Percentiles rank a stretch among this genome's conserved stretches.
Conservation (phyloP, 2,797 vertebrate genomes). For the Gastrophryne carolinensis region DNA sequence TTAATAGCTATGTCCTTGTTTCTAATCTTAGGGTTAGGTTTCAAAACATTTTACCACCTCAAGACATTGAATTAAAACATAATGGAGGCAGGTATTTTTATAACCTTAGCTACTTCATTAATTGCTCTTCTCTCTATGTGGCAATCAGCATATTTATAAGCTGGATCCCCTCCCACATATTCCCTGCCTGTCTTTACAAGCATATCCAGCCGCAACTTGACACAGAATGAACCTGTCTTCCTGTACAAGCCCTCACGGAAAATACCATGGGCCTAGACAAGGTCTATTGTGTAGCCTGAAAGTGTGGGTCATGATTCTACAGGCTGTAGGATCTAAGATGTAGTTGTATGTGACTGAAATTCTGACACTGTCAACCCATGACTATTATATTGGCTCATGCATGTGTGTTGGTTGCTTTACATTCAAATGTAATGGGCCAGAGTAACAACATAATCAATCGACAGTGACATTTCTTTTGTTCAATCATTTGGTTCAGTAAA, state of each 20-base stretch:
- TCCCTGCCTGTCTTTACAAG: conserved; percentile 15
- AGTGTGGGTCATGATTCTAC: background rate
- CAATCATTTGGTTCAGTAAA: too few species aligned
- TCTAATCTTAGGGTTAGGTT: background rate
- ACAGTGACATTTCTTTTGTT: too few species aligned
- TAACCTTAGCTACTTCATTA: conserved; percentile 2
- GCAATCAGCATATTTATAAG: background rate
- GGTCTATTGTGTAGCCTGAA: background rate
- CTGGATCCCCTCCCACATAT: background rate
- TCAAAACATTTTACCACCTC: background rate
- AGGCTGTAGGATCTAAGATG: too few species aligned
- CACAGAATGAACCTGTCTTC: background rate
- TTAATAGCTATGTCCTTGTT: background rate
- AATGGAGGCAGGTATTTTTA: background rate
- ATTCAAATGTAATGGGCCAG: too few species aligned
- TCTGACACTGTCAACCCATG: too few species aligned
- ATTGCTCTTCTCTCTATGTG: background rate
- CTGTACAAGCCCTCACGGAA: background rate
- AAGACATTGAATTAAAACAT: background rate
- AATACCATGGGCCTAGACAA: background rate
- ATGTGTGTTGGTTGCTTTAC: too few species aligned
- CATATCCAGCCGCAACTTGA: conserved; percentile 8
- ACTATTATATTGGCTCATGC: too few species aligned
- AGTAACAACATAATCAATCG: too few species aligned
- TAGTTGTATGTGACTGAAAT: too few species aligned